A percentile compares a stretch with the other conserved stretches of the same genome.
phyloP scores from a whole-genome alignment of 2,888 invertebrate species.

The Liodrosophila aerea region DNA sequence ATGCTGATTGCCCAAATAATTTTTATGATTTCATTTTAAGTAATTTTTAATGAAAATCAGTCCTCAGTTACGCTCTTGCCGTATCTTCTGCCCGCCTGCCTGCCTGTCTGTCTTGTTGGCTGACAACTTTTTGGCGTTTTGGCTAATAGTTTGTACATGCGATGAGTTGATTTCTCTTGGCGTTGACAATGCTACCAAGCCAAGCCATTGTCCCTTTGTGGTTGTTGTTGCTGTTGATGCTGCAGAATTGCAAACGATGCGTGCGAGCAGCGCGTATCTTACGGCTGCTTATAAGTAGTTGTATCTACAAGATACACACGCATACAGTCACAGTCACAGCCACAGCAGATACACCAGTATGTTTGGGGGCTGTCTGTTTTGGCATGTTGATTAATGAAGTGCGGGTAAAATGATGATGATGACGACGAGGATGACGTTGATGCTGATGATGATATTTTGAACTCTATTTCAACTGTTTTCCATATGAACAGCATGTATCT shows the following conservation, averaged over 20 bases:
- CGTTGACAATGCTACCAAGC: slow-evolving; percentile 52
- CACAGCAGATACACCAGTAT: slow-evolving; percentile 17
- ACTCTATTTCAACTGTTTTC: slow-evolving; percentile 25
- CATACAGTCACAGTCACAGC: no score
- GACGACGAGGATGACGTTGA: slow-evolving; percentile 5
- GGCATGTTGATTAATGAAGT: slow-evolving; percentile 82
- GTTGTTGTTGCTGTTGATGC: slow-evolving; percentile 26
- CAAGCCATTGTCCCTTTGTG: slow-evolving; percentile 45
- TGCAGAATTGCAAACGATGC: slow-evolving; percentile 56
- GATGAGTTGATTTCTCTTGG: slow-evolving; percentile 61
- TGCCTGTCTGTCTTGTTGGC: slow-evolving; percentile 4
- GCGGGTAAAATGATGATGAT: slow-evolving; percentile 71
- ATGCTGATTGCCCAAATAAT: slow-evolving; percentile 63
- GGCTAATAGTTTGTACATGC: slow-evolving; percentile 73
- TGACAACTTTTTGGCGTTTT: slow-evolving; percentile 68
- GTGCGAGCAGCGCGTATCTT: slow-evolving; percentile 19
- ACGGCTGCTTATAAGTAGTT: slow-evolving; percentile 18
- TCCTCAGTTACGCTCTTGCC: slow-evolving; percentile 31
- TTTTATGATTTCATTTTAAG: slow-evolving; percentile 77
- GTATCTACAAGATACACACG: slow-evolving; percentile 18
- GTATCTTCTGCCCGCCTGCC: not conserved
- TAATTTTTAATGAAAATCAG: slow-evolving; percentile 80
- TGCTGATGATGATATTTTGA: slow-evolving; percentile 27
- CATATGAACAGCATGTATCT: slow-evolving; percentile 45
- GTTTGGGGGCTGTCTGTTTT: slow-evolving; percentile 69